Percentiles rank a stretch among this genome's conserved stretches.
phyloP scores from a whole-genome alignment of 2,888 invertebrate species.

The Metellina segmentata region DNA sequence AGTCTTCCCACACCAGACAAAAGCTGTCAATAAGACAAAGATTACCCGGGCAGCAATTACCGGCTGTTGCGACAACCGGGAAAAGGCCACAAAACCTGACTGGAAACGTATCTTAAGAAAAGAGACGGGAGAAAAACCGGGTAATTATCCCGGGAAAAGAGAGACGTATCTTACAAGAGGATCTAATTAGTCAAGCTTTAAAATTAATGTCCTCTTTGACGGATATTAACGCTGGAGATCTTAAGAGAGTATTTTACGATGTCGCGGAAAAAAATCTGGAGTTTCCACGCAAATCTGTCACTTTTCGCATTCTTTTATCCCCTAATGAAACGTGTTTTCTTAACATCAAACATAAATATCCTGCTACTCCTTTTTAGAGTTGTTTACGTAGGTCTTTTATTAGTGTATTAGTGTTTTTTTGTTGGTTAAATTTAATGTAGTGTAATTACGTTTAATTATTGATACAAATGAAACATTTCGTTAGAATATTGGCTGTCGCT shows the following conservation, averaged over 20 bases:
- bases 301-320: neutral
- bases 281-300: neutral
- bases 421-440: neutral
- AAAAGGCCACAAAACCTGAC: slow-evolving; percentile 38
- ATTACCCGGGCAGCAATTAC: slow-evolving; percentile 53
- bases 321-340: neutral
- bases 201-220: slow-evolving; percentile 64
- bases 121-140: slow-evolving; percentile 13
- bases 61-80: slow-evolving; percentile 5
- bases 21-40: slow-evolving; percentile 55
- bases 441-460: neutral
- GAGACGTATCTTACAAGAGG: slow-evolving; percentile 59
- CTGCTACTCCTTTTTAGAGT: neutral
- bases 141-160: slow-evolving; percentile 57
- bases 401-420: neutral
- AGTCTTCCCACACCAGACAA: slow-evolving; percentile 47
- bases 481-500: neutral
- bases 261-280: neutral
- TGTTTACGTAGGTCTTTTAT: neutral
- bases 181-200: slow-evolving; percentile 57
- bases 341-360: neutral
- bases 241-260: slow-evolving; percentile 44
- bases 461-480: neutral
- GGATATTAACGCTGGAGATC: slow-evolving; percentile 51
- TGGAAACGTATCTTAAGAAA: slow-evolving; percentile 4